Evolutionary conservation across 2,888 invertebrate species (phyloP), one percentile per base, ranked within the genome.

Genomic region (Cephus pulcher): DNA sequence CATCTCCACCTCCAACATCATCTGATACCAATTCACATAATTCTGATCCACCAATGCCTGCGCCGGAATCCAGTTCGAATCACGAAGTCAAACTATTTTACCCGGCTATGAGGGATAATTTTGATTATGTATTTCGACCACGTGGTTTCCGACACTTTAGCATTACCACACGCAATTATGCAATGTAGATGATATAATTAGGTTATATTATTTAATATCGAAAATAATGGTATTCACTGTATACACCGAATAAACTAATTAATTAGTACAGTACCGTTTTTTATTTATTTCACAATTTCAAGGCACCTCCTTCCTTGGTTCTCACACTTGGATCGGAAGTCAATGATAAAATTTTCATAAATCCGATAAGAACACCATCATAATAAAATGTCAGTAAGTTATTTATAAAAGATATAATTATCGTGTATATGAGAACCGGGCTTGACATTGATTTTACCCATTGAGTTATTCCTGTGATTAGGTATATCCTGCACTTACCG

Each of bases 41-140:
- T 56, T 37, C 75, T n/a, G 32, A 75, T 30, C 9, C 12, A 37
- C n/a, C 69, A 68, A 68, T 35, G 11, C 70, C 73, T 23, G 70
- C 69, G 12, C 69, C 79, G 1, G 79, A 73, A 4, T 79, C 79
- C 9, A 79, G 76, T 70, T 74, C 79, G 15, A 69, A 69, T 56
- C 74, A 79, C 34, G 69, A 76, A 74, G 73, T 74, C 9, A 76
- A 80, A 70, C 71, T 85, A 4, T 80, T 84, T 71, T 78, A 80
- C 35, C 84, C 84, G 6, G 77, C 79, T 33, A 79, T 79, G 33
- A 79, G 82, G n/a, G 82, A 83, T 76, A 83, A 84, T 80, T 82
- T 82, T 12, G 84, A 84, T 73, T 68, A 83, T 11, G 78, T 82
- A 70, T 81, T 82, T 56, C 82, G 80, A 6, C 82, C 84, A 2